A percentile compares a stretch with the other conserved stretches of the same genome.
phyloP scores from a whole-genome alignment of 92 coral and sea anemone species.

The Porites divaricata region DNA sequence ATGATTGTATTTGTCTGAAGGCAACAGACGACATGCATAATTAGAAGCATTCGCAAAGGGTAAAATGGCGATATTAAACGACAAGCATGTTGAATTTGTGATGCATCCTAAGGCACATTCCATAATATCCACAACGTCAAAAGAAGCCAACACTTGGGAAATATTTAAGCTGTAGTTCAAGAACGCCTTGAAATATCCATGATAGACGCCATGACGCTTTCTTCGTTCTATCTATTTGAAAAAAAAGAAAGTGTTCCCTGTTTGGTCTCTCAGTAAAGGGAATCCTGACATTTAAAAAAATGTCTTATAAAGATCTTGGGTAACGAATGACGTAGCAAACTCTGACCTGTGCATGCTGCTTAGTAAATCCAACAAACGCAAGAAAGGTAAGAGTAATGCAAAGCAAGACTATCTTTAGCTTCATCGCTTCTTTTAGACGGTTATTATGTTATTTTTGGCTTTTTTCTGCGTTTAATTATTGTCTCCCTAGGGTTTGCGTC shows the following conservation, averaged over 20 bases:
- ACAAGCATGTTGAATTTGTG: background rate
- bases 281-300: no score
- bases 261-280: background rate
- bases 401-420: no score
- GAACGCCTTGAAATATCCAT: background rate
- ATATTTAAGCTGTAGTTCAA: background rate
- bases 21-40: background rate
- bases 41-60: background rate
- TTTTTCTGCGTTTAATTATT: no score
- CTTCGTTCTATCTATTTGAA: background rate
- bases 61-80: background rate
- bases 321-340: background rate
- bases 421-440: no score
- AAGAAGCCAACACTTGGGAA: background rate
- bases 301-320: no score
- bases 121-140: background rate
- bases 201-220: background rate
- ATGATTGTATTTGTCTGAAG: background rate
- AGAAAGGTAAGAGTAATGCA: no score
- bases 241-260: background rate
- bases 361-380: no score
- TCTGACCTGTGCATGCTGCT: no score
- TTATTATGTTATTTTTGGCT: no score
- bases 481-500: no score
- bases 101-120: background rate